Conservation (phyloP, 2,888 invertebrate genomes). For the Gastrophysa polygoni region DNA sequence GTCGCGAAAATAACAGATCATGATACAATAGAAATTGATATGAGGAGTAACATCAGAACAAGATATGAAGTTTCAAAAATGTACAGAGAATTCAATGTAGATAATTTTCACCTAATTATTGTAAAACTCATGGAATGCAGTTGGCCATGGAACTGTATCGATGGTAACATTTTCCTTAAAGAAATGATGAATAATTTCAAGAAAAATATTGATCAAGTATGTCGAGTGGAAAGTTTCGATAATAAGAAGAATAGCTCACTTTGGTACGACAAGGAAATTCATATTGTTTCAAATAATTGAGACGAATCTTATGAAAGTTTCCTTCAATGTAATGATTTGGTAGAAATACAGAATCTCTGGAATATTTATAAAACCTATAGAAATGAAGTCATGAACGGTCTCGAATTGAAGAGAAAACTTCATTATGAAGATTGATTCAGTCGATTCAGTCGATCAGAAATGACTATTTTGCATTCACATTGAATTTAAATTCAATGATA, state of each 20-base stretch:
- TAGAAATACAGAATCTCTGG: conserved; percentile 7
- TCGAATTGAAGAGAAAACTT: conserved; percentile 5
- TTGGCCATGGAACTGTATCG: conserved; percentile 3
- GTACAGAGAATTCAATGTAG: conserved; percentile 1
- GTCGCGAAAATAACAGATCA: conserved; percentile 13
- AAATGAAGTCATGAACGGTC: conserved; percentile 8
- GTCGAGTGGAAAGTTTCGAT: not conserved
- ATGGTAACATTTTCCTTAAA: conserved; percentile 2
- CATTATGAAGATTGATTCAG: conserved; percentile 2
- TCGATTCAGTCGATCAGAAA: conserved; percentile 13
- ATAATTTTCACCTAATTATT: not conserved
- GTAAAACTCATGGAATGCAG: not conserved
- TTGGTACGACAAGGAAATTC: not conserved
- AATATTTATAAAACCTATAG: conserved; percentile 3
- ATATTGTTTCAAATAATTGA: too few species aligned
- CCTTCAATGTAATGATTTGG: not conserved
- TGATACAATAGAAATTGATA: not conserved
- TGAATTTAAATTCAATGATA: conserved; percentile 9
- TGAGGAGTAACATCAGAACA: not conserved
- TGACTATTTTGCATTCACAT: conserved; percentile 3
- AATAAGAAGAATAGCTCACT: conserved; percentile 4
- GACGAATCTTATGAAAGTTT: too few species aligned
- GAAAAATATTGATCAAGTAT: not conserved
- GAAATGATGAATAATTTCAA: not conserved
- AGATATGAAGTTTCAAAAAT: not conserved